Conservation (phyloP, 2,113 vertebrate species). For the Elaphurus davidianus region DNA sequence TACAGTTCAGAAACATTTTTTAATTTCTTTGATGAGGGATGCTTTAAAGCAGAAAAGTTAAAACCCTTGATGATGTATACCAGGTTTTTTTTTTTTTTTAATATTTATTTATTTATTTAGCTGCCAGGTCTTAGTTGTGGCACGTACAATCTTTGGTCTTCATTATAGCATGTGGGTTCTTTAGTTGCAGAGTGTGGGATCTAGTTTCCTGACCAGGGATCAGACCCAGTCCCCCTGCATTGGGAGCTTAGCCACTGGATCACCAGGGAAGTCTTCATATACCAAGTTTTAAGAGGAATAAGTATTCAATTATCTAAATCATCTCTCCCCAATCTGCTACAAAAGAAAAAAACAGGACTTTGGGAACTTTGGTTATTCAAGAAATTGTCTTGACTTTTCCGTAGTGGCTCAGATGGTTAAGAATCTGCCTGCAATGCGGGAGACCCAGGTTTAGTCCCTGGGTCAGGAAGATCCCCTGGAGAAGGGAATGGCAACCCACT, state of each 20-base stretch:
- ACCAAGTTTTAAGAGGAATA: background rate
- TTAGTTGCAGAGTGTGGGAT: background rate
- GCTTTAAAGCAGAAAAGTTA: conserved; percentile 6
- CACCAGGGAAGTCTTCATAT: background rate
- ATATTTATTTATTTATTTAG: background rate
- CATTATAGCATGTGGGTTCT: background rate
- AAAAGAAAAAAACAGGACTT: background rate
- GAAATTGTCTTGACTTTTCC: background rate
- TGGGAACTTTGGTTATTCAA: too few relatives aligned
- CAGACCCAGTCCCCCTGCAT: background rate
- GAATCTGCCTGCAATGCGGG: background rate
- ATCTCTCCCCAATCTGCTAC: background rate
- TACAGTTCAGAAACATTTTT: background rate
- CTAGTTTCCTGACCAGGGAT: background rate
- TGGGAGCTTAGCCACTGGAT: background rate
- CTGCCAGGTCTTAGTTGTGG: background rate
- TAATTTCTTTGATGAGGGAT: background rate
- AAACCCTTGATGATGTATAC: background rate
- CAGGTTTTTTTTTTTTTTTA: background rate
- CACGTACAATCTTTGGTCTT: accelerated
- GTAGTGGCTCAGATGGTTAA: background rate
- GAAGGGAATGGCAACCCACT: background rate
- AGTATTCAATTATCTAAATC: background rate
- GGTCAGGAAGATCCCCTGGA: background rate
- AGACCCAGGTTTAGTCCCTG: background rate